A percentile compares a stretch with the other conserved stretches of the same genome.
phyloP scores from a whole-genome alignment of 2,888 invertebrate genomes.

The Onthophagus sagittarius region DNA sequence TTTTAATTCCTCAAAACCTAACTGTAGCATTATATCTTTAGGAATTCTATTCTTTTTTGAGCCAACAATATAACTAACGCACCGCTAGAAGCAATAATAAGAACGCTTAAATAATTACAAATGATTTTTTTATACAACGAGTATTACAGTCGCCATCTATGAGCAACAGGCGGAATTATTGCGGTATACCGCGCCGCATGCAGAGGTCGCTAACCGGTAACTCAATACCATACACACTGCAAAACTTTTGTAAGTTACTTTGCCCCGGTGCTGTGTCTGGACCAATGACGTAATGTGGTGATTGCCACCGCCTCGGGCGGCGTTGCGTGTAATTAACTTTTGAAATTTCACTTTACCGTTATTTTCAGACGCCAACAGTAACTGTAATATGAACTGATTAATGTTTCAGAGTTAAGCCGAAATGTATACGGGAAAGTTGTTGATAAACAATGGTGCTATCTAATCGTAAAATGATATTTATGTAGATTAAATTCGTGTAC shows the following conservation, averaged over 20 bases:
- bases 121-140: neutral
- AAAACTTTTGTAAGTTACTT: neutral
- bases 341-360: neutral
- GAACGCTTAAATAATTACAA: neutral
- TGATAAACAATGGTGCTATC: too few relatives aligned
- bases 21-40: too few relatives aligned
- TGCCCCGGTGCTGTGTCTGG: neutral
- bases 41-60: too few relatives aligned
- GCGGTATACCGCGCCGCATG: neutral
- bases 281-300: neutral
- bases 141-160: neutral
- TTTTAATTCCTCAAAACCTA: too few relatives aligned
- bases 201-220: neutral
- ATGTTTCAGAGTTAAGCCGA: too few relatives aligned
- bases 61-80: too few relatives aligned
- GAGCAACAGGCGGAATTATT: neutral
- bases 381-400: neutral
- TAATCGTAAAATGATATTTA: too few relatives aligned
- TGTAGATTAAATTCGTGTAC: too few relatives aligned
- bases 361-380: neutral
- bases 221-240: neutral
- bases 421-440: too few relatives aligned
- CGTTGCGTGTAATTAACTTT: neutral
- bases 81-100: neutral
- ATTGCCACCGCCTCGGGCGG: neutral